Conservation (phyloP, 1,140 invertebrate species). For the Linepithema humile region DNA sequence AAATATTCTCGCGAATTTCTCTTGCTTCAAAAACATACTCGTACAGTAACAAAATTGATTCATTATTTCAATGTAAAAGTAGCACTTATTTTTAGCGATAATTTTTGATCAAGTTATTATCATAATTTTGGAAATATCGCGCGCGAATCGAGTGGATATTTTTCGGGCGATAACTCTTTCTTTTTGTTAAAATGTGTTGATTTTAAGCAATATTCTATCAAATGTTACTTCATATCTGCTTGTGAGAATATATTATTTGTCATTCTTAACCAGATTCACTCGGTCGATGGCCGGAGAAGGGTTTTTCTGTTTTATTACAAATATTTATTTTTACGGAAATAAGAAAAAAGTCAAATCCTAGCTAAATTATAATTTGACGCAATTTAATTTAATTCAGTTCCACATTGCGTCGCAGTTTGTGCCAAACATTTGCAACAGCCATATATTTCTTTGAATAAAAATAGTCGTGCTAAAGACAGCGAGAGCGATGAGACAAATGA, state of each 20-base stretch:
- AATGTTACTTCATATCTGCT: no score
- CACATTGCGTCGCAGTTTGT: neutral
- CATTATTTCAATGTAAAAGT: neutral
- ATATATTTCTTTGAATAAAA: neutral
- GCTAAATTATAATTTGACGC: neutral
- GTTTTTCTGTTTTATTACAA: conserved; percentile 7
- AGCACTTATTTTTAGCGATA: neutral
- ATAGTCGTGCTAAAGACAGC: neutral
- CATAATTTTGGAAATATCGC: neutral
- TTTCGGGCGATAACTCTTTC: neutral
- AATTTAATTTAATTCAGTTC: conserved; percentile 5
- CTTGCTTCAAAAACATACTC: neutral
- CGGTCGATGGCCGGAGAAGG: conserved; percentile 11
- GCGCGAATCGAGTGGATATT: neutral
- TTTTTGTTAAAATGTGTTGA: no score
- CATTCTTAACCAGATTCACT: conserved; percentile 16
- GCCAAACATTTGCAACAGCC: neutral
- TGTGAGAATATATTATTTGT: no score
- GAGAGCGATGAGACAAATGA: conserved; percentile 3
- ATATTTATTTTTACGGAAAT: no score
- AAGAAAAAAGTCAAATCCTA: conserved; percentile 5
- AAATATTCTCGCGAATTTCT: neutral
- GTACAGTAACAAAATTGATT: conserved; percentile 6
- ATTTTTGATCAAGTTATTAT: neutral
- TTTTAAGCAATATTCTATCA: no score